Evolutionary conservation across 2,113 vertebrate genomes (phyloP).

Genomic region (Amazona vittata): DNA sequence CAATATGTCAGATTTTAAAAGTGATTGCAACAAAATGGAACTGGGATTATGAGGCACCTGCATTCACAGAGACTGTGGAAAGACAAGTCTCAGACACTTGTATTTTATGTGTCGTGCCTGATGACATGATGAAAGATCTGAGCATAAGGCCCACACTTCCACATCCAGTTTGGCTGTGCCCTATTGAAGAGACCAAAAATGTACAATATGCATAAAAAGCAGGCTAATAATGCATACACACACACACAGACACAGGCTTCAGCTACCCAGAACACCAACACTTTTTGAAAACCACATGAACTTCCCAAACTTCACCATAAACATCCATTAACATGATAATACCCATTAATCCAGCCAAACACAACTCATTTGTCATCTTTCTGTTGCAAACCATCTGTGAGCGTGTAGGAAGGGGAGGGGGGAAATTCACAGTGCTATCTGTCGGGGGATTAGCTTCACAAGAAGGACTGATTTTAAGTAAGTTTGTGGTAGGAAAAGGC

Average conservation of each 20-base stretch:
- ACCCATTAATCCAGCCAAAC: conserved; percentile 81
- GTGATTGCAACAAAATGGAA: conserved; percentile 66
- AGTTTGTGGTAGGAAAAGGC: conserved; percentile 69
- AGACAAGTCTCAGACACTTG: conserved; percentile 18
- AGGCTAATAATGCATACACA: conserved; percentile 25
- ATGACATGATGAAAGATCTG: neutral
- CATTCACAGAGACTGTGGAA: conserved; percentile 25
- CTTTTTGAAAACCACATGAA: conserved; percentile 67
- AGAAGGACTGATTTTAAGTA: conserved; percentile 74
- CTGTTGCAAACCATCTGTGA: conserved; percentile 76
- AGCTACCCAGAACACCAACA: conserved; percentile 57
- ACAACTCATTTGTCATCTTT: conserved; percentile 82
- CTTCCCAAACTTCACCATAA: conserved; percentile 78
- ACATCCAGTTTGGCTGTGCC: conserved; percentile 50
- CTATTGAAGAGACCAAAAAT: conserved; percentile 65
- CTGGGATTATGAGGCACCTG: conserved; percentile 38
- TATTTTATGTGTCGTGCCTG: conserved; percentile 27
- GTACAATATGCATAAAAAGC: conserved; percentile 59
- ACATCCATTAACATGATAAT: conserved; percentile 84
- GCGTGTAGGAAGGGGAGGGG: conserved; percentile 51
- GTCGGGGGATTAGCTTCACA: conserved; percentile 74
- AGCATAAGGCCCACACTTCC: conserved; percentile 40
- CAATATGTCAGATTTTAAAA: conserved; percentile 81
- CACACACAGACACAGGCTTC: neutral
- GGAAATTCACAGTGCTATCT: conserved; percentile 73